These are phyloP conservation scores for Corythornis madagascariensis DNA, from an alignment of 2,113 vertebrate genomes.

Conservation along the genomic window DNA sequence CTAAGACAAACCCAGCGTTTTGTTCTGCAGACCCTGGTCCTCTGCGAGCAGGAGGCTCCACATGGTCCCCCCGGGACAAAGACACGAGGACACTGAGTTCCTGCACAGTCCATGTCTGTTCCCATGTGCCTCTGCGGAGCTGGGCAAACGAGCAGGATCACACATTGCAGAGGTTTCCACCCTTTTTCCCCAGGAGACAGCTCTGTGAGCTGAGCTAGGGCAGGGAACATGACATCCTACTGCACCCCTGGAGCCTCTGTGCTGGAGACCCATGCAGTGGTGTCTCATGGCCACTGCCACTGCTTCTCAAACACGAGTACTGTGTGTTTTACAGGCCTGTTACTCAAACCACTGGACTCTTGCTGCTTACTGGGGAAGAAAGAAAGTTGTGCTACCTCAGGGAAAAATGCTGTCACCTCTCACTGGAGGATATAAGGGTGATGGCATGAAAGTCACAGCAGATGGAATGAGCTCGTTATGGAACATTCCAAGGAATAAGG, in stretches of 20 bases:
- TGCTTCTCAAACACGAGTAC: background rate
- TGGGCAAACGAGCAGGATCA: background rate
- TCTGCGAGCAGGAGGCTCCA: background rate
- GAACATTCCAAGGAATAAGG: background rate
- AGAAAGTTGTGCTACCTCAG: background rate
- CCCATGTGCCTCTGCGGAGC: constrained; percentile 4
- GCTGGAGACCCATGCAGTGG: background rate
- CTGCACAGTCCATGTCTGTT: background rate
- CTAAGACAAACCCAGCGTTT: constrained; percentile 57
- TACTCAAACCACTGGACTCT: background rate
- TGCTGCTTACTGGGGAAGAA: background rate
- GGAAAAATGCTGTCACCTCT: background rate
- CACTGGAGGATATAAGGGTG: background rate
- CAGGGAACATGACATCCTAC: background rate
- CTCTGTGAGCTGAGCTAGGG: background rate
- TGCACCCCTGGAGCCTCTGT: background rate
- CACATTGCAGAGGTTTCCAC: background rate
- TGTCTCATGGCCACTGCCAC: background rate
- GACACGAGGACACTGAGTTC: constrained; percentile 36
- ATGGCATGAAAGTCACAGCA: background rate
- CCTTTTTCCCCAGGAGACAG: background rate
- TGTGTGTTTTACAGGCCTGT: background rate
- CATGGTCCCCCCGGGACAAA: background rate
- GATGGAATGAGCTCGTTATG: background rate
- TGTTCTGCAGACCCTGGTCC: background rate